Conservation (phyloP, 2,113 vertebrate species). For the Salvelinus fontinalis region DNA sequence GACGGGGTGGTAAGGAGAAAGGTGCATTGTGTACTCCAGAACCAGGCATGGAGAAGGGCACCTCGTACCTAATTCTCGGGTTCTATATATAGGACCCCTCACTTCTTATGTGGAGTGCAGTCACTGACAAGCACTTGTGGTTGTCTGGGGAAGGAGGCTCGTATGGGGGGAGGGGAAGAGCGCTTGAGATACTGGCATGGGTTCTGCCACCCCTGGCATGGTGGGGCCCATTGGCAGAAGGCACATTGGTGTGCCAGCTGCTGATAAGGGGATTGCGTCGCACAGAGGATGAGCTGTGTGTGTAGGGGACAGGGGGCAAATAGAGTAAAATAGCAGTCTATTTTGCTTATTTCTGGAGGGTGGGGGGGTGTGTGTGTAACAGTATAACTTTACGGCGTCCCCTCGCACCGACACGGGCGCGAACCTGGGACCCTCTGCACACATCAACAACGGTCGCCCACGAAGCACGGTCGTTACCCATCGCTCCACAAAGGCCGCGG, state of each 20-base stretch:
- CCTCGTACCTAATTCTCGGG: not conserved
- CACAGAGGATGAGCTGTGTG: slow-evolving; percentile 31
- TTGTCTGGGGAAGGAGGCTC: not conserved
- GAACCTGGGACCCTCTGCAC: no score
- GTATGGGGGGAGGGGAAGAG: slow-evolving; percentile 27
- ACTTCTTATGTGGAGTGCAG: no score
- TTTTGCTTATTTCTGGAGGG: slow-evolving; percentile 35
- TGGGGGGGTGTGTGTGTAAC: not conserved
- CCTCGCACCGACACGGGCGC: no score
- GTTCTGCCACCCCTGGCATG: slow-evolving; percentile 43
- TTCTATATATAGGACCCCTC: not conserved
- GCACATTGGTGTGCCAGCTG: slow-evolving; percentile 61
- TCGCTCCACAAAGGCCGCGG: no score
- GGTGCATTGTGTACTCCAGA: not conserved
- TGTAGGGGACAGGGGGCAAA: slow-evolving; percentile 18
- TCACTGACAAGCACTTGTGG: not conserved
- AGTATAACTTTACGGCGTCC: no score
- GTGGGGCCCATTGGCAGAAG: slow-evolving; percentile 46
- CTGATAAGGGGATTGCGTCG: slow-evolving; percentile 72
- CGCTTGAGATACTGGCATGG: slow-evolving; percentile 37
- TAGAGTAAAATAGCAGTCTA: slow-evolving; percentile 26
- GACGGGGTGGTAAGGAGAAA: not conserved
- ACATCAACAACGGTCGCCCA: no score
- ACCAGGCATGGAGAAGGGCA: not conserved
- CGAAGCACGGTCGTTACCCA: no score